These are phyloP conservation scores for Tenebrio molitor DNA, from an alignment of 1,140 invertebrate species.

Conservation along the genomic window DNA sequence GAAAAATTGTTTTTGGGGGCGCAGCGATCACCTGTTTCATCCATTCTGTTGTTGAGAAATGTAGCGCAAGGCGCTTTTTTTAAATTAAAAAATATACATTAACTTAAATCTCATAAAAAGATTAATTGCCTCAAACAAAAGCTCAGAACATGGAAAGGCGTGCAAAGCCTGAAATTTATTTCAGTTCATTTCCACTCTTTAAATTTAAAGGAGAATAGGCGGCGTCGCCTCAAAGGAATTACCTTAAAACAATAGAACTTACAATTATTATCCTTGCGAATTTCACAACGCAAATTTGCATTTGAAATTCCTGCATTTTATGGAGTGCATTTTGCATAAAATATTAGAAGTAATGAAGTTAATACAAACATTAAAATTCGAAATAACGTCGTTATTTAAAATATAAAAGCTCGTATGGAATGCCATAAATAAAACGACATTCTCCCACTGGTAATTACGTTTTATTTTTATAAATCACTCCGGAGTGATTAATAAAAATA, in stretches of 20 bases:
- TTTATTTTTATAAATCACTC: slow-evolving; percentile 35
- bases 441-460: slow-evolving; percentile 5
- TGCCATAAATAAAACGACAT: no score
- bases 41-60: slow-evolving; percentile 5
- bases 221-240: slow-evolving; percentile 38
- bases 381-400: no score
- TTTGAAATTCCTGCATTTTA: slow-evolving; percentile 34
- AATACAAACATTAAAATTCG: slow-evolving; percentile 19
- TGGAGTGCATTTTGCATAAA: slow-evolving; percentile 12
- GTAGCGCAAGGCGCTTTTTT: neutral
- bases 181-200: slow-evolving; percentile 51
- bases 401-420: no score
- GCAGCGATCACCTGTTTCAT: neutral
- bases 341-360: slow-evolving; percentile 1
- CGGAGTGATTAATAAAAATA: slow-evolving; percentile 34
- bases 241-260: slow-evolving; percentile 49
- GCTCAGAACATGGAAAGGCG: slow-evolving; percentile 51
- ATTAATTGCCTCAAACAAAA: slow-evolving; percentile 53
- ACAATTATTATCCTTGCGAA: slow-evolving; percentile 46
- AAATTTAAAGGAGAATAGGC: slow-evolving; percentile 48
- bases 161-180: slow-evolving; percentile 52
- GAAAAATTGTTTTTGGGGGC: no score
- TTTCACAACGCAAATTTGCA: slow-evolving; percentile 47
- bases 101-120: slow-evolving; percentile 52
- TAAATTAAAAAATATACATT: slow-evolving; percentile 41